A percentile compares a stretch with the other conserved stretches of the same genome.
Evolutionary conservation across 1,140 invertebrate genomes (phyloP).

Genomic region (Samia ricini): DNA sequence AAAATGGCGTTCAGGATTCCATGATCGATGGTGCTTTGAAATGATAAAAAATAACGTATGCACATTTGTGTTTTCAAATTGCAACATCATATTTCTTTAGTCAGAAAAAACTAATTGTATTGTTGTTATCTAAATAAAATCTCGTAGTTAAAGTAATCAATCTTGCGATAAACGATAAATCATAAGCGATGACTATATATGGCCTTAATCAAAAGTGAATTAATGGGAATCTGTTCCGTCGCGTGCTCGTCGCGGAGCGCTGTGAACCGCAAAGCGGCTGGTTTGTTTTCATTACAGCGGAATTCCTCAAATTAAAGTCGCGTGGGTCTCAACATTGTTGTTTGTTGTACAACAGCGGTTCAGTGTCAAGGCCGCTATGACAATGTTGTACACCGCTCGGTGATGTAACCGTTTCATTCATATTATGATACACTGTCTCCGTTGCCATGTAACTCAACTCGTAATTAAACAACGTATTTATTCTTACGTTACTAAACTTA

Average conservation of each 20-base stretch:
- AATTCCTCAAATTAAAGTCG: conserved; percentile 25
- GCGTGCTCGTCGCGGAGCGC: conserved; percentile 6
- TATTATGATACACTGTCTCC: conserved; percentile 6
- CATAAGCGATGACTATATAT: neutral
- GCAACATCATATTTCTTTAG: too few species aligned
- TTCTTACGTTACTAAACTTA: neutral
- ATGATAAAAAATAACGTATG: too few species aligned
- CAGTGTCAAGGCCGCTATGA: conserved; percentile 46
- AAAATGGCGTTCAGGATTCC: too few species aligned
- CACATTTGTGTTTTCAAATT: too few species aligned
- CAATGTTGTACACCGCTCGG: conserved; percentile 42
- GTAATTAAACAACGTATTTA: neutral
- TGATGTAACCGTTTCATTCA: conserved; percentile 28
- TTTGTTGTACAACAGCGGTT: conserved; percentile 16
- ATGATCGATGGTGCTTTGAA: too few species aligned
- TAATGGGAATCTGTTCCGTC: neutral
- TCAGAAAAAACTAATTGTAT: too few species aligned
- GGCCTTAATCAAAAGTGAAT: neutral
- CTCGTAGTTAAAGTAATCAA: neutral
- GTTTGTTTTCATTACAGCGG: conserved; percentile 24
- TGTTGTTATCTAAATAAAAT: neutral
- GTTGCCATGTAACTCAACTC: neutral
- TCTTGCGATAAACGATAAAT: neutral
- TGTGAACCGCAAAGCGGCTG: conserved; percentile 2
- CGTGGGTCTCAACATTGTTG: conserved; percentile 19